Base-by-base conservation (phyloP, 2,113 vertebrate species). In the Canis aureus region DNA sequence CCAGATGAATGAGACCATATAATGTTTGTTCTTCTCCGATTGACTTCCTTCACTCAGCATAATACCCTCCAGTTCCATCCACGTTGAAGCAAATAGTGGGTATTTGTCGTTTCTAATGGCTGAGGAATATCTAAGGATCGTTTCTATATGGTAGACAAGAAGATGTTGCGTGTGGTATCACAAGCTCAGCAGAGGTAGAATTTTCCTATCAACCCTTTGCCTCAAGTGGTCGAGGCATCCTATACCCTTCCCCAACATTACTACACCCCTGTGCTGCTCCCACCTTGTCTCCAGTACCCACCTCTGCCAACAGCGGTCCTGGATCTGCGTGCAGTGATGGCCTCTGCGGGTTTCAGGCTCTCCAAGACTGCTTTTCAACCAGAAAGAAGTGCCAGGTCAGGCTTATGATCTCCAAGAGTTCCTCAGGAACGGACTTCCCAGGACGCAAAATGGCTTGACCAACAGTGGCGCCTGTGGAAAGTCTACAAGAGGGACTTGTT, bases 271-370 rank as follows among this genome's bases (percentile, higher is more conserved):
- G 1, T 20, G 6, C n/a, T n/a, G 3, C 38, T 15, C 53, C 15
- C 3, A 0, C 32, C 3, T 15, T 51, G 64, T 51, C 32, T 17
- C 19, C 32, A 13, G 13, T 1, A 11, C 22, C 43, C 83, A 93
- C n/a, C 20, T 66, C 62, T 19, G 57, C 17, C 16, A 1, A 10
- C 57, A 0, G 13, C 1, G 17, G n/a, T 55, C 74, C 59, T 22
- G 4, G 3, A 51, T 19, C 64, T 51, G 9, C 11, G 0, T 0
- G 12, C 2, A 60, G 27, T 0, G 7, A 11, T 8, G 1, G 43
- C 66, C 32, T 49, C 51, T 38, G 10, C 38, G 38, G 12, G 10
- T 43, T 81, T 80, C 35, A 11, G 32, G 3, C 22, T 49, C 93
- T n/a, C 0, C 8, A 6, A 64, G 35, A 7, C 57, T 5, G 12